phyloP scores from a whole-genome alignment of 1,140 invertebrate species.

The Hycleus phaleratus region DNA sequence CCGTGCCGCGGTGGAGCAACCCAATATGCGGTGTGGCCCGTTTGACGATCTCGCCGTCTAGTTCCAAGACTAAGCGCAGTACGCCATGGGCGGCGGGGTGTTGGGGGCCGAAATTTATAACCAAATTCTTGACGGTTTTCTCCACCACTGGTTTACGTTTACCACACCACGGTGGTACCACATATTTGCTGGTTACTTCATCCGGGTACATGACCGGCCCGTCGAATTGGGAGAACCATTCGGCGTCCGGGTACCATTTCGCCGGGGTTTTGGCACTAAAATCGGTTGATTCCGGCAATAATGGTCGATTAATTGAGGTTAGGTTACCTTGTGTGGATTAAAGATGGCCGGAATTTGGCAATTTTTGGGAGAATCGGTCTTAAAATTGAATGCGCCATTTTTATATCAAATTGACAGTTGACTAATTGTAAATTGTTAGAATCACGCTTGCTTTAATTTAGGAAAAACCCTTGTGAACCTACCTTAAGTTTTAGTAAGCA shows the following conservation, averaged over 20 bases:
- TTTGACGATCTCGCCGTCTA: conserved; percentile 89
- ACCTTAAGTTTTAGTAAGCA: no score
- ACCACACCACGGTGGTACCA: conserved; percentile 54
- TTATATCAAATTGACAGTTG: no score
- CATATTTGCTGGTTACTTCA: conserved; percentile 51
- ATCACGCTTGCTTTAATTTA: no score
- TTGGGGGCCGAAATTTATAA: conserved; percentile 95
- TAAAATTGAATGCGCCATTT: no score
- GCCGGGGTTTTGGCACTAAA: no score
- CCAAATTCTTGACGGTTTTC: conserved; percentile 73
- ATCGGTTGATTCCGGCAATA: no score
- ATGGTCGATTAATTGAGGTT: no score
- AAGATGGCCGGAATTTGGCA: no score
- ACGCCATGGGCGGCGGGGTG: conserved; percentile 99
- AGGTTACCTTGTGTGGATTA: no score
- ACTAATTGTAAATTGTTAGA: no score
- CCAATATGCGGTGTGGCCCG: conserved; percentile 94
- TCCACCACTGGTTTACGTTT: conserved; percentile 49
- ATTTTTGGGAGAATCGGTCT: no score
- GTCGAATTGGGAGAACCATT: conserved; percentile 61
- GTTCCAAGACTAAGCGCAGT: conserved; percentile 84
- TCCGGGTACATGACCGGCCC: conserved; percentile 65
- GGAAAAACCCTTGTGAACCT: no score
- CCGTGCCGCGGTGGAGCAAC: conserved; percentile 90
- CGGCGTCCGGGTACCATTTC: conserved; percentile 66